Evolutionary conservation across 2,888 invertebrate species (phyloP).

Genomic region (Drosophila cognata): DNA sequence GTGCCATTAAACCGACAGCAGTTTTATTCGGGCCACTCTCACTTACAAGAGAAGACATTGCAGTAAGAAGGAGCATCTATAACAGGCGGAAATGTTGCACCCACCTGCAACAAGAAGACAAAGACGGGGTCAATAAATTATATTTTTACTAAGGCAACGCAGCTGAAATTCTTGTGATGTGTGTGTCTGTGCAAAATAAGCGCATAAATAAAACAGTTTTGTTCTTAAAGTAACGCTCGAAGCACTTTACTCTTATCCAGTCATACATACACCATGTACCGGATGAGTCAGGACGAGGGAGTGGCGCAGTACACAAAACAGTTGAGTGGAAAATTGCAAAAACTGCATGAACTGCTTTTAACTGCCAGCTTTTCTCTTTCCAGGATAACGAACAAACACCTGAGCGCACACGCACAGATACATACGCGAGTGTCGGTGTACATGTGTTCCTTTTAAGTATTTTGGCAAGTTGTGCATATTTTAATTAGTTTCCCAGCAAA

Average conservation of each 20-base stretch:
- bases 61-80: not conserved
- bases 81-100: constrained; percentile 16
- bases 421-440: not conserved
- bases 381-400: constrained; percentile 33
- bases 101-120: constrained; percentile 21
- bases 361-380: constrained; percentile 24
- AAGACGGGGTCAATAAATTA: constrained; percentile 41
- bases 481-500: constrained; percentile 69
- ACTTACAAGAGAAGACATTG: not conserved
- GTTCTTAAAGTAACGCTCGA: constrained; percentile 44
- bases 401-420: constrained; percentile 5
- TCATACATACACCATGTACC: not conserved
- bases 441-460: constrained; percentile 61
- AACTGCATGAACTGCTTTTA: constrained; percentile 66
- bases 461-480: constrained; percentile 78
- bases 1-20: constrained; percentile 3
- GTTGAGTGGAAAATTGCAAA: constrained; percentile 76
- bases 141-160: constrained; percentile 28
- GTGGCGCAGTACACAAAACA: constrained; percentile 45
- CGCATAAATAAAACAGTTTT: constrained; percentile 63
- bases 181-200: constrained; percentile 44
- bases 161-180: constrained; percentile 4
- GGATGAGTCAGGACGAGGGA: constrained; percentile 9
- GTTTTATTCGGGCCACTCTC: constrained; percentile 10
- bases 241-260: constrained; percentile 27